Evolutionary conservation across 2,888 invertebrate species (phyloP), one percentile per base, ranked within the genome.

Genomic region (Drosophila dives): DNA sequence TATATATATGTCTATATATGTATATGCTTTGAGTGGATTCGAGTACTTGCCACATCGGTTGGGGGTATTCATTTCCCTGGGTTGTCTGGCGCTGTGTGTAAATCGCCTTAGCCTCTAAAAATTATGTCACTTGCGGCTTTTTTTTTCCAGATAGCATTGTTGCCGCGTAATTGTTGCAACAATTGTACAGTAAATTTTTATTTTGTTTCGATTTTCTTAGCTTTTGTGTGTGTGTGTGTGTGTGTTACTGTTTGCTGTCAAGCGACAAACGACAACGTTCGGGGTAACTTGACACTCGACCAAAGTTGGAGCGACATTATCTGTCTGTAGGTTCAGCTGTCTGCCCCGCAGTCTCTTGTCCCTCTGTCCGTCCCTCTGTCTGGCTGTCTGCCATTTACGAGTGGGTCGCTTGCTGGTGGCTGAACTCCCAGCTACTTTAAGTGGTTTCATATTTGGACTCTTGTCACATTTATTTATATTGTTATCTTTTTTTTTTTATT

Each of bases 91-190:
- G 36, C 62, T 50, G 53, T 70, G 53, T 64, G 54, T 64, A 81
- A 82, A 80, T 77, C 80, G 81, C 68, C 76, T 82, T 80, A 83
- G 83, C 74, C 77, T 71, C 61, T 56, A 61, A 70, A 85, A 87
- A 87, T 88, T 89, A 83, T 87, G 86, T 89, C 90, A 87, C 89
- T 84, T 80, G 87, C 72, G 76, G 77, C 77, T 81, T 80, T 86
- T 77, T 36, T 42, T 20, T 40, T 40, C 10, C 26, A 58, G 68
- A 55, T 58, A 61, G 68, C 63, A 73, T 81, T 81, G 83, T 74
- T 50, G 59, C 15, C 29, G 48, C 49, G 55, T 55, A 79, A 76
- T 76, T 69, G 80, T 80, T 80, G 80, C 69, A 72, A 67, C 80
- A 77, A 80, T 74, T 74, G 68, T 59, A 77, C 64, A 78, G 59